Evolutionary conservation across 2,113 vertebrate species (phyloP), one percentile per base, ranked within the genome.

Genomic region (Asarcornis scutulata): DNA sequence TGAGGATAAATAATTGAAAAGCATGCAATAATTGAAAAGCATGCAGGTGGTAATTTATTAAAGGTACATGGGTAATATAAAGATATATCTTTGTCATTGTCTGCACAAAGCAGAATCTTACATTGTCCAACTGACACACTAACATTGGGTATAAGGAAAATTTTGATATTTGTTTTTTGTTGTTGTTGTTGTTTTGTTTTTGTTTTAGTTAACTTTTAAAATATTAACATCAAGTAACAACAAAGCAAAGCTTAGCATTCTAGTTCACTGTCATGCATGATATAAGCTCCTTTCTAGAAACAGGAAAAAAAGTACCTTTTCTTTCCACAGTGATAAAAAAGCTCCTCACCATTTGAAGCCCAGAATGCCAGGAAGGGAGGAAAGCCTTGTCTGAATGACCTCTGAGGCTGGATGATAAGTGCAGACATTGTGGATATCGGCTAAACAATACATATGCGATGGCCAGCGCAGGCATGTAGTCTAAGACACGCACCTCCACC

Each of bases 11-110:
- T 22, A 26, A 80, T 11, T 16, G 44, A 29, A 87, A 23, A 5
- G 0, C 8, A 15, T 3, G 5, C 40, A 81, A 13, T 38, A 38
- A 50, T 4, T 16, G 44, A 29, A 87, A 23, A 5, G 0, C 8
- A 15, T 3, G 5, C 40, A 81, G 7, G 32, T 23, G 16, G 52
- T 31, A 38, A 13, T 17, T 11, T 22, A 40, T 12, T 22, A 44
- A 64, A 88, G 72, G 17, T 36, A 20, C 25, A 9, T 1, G 1
- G 17, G 55, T 66, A 71, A 50, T 27, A 50, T 59, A 73, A 60
- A 44, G 68, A 77, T 25, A 26, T 1, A 32, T 3, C 7, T 53
- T 15, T 44, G 46, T 20, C 5, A 46, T 67, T 75, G 82, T 40
- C 62, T 84, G 62, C 34, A 72, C 56, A 73, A 88, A 82, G 29